A percentile compares a stretch with the other conserved stretches of the same genome.
Conservation (phyloP, 2,797 vertebrate species). For the Remorina albescens region DNA sequence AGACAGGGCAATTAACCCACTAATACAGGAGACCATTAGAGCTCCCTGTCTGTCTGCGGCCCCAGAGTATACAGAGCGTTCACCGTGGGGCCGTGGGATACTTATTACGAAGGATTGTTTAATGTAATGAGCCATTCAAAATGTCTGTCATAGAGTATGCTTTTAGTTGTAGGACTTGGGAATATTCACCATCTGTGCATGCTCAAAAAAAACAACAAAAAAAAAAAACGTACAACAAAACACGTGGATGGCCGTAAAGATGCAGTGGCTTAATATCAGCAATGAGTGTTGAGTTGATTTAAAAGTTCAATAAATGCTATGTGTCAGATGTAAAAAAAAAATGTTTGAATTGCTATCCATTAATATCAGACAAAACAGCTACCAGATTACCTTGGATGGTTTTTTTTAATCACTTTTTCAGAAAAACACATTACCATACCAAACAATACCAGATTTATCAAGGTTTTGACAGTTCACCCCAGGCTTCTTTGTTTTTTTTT, state of each 20-base stretch:
- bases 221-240: no score
- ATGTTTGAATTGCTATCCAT: neutral
- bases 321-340: neutral
- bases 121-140: conserved; percentile 94
- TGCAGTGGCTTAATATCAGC: neutral
- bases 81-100: conserved; percentile 90
- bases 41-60: conserved; percentile 90
- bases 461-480: conserved; percentile 54
- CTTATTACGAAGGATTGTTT: conserved; percentile 92
- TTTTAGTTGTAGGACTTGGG: conserved; percentile 84
- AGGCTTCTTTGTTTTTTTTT: conserved; percentile 55
- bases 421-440: conserved; percentile 29
- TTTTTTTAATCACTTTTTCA: conserved; percentile 7
- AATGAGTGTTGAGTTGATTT: neutral
- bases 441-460: conserved; percentile 62
- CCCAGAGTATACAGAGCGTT: conserved; percentile 88
- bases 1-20: conserved; percentile 96
- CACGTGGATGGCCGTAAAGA: neutral
- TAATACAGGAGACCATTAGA: conserved; percentile 97
- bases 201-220: no score
- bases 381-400: conserved; percentile 3
- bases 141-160: conserved; percentile 85
- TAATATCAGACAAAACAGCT: neutral
- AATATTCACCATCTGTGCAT: conserved; percentile 23
- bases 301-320: neutral